Evolutionary conservation across 2,888 invertebrate genomes (phyloP).

Genomic region (Drosophila antonietae): DNA sequence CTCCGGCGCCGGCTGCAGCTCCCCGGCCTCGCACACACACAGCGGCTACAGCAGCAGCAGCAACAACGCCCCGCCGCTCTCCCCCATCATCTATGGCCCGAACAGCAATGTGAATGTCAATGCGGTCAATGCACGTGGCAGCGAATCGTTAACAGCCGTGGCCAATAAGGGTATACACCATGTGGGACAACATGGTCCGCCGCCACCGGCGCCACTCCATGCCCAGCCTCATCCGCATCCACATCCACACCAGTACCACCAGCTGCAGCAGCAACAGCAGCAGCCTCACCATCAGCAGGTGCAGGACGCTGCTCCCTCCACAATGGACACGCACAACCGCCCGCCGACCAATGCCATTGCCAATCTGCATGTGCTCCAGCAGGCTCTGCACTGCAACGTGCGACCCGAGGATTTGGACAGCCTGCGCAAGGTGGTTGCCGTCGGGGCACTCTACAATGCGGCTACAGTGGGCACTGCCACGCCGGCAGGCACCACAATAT

Average conservation of each 20-base stretch:
- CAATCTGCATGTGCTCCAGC: slow-evolving; percentile 80
- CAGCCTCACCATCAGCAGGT: slow-evolving; percentile 18
- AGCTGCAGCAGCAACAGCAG: slow-evolving; percentile 31
- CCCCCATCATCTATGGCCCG: slow-evolving; percentile 61
- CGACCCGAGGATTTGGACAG: slow-evolving; percentile 80
- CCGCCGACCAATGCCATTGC: slow-evolving; percentile 44
- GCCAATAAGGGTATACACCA: slow-evolving; percentile 53
- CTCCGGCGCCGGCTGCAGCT: slow-evolving; percentile 16
- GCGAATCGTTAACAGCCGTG: not conserved
- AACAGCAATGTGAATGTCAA: slow-evolving; percentile 15
- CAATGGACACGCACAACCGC: slow-evolving; percentile 5
- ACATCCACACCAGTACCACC: slow-evolving; percentile 47
- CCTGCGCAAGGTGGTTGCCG: slow-evolving; percentile 81
- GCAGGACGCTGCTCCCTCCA: slow-evolving; percentile 4
- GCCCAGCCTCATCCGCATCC: slow-evolving; percentile 30
- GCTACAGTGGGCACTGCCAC: slow-evolving; percentile 45
- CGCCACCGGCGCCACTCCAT: slow-evolving; percentile 31
- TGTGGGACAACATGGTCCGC: slow-evolving; percentile 45
- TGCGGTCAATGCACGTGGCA: slow-evolving; percentile 4
- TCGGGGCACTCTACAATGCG: slow-evolving; percentile 63
- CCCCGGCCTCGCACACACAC: slow-evolving; percentile 39
- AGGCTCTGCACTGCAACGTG: slow-evolving; percentile 71
- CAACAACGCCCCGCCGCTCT: slow-evolving; percentile 51
- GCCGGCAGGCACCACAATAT: slow-evolving; percentile 30
- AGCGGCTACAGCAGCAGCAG: slow-evolving; percentile 35